Conservation (phyloP, 2,113 vertebrate species). For the Macrotis lagotis region DNA sequence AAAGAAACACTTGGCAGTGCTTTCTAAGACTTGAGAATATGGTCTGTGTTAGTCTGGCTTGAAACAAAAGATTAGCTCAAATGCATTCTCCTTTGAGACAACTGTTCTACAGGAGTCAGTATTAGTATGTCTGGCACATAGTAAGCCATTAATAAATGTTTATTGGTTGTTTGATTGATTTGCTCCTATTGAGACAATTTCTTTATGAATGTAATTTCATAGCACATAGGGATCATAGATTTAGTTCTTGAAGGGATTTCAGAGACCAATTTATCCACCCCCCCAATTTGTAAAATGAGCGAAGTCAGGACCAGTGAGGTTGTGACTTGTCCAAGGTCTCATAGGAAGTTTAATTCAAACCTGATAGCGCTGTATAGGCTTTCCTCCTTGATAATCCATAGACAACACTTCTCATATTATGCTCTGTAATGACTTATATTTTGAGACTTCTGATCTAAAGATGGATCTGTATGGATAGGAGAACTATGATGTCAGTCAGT, state of each 20-base stretch:
- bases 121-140: neutral
- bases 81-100: constrained; percentile 12
- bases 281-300: neutral
- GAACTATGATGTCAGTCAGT: neutral
- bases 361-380: neutral
- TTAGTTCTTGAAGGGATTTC: neutral
- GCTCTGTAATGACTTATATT: neutral
- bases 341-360: neutral
- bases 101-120: neutral
- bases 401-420: neutral
- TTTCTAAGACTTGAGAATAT: constrained; percentile 9
- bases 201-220: neutral
- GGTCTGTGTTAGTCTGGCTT: neutral
- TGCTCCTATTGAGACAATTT: neutral
- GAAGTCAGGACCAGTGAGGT: neutral
- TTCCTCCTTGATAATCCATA: constrained; percentile 19
- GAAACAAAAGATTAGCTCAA: constrained; percentile 22
- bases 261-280: neutral
- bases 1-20: neutral
- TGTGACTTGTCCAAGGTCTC: neutral
- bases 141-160: neutral
- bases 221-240: neutral
- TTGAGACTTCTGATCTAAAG: neutral
- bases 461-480: neutral
- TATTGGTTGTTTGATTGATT: neutral